Evolutionary conservation across 2,797 vertebrate species (phyloP), one percentile per base, ranked within the genome.

Genomic region (Myotis pilosus): DNA sequence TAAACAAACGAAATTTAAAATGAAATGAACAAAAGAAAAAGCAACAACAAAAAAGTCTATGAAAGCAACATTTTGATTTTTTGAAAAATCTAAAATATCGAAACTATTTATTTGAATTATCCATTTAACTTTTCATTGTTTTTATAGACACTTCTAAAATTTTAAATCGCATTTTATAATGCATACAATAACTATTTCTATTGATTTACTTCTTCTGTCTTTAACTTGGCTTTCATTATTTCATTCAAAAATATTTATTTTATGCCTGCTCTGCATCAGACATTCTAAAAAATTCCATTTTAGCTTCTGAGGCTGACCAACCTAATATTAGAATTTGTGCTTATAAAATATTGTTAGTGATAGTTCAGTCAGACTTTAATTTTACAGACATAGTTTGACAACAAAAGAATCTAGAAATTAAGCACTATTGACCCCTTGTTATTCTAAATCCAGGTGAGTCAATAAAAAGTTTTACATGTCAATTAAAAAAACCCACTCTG

Each of bases 371-470:
- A 66, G 78, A 75, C 90, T 57, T 88, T 82, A 76, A 36, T 87
- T 75, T 66, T 51, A 33, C 3, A 78, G 84, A 41, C 8, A 87
- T 62, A 80, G 44, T 94, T 94, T 75, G 55, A 57, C 79, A 82
- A 84, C 36, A 94, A 92, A 89, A 44, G 16, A 86, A 41, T 69
- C 23, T 62, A 86, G 66, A 91, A 69, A 90, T 95, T 68, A 87
- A 85, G 36, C 33, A 38, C 36, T 79, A 57, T 64, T 47, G 90
- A 53, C 19, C 81, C 49, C 80, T 55, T 84, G 69, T 92, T 96
- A 76, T 92, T 79, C 87, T 64, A 87, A 88, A 69, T 83, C 36
- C 57, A 86, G 44, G 64, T 92, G 57, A 76, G 79, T 88, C 72
- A 75, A 53, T 91, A 85, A 41, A 47, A 68, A 82, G 15, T 90